Base-by-base conservation (phyloP, 2,113 vertebrate genomes). In the Puma concolor region DNA sequence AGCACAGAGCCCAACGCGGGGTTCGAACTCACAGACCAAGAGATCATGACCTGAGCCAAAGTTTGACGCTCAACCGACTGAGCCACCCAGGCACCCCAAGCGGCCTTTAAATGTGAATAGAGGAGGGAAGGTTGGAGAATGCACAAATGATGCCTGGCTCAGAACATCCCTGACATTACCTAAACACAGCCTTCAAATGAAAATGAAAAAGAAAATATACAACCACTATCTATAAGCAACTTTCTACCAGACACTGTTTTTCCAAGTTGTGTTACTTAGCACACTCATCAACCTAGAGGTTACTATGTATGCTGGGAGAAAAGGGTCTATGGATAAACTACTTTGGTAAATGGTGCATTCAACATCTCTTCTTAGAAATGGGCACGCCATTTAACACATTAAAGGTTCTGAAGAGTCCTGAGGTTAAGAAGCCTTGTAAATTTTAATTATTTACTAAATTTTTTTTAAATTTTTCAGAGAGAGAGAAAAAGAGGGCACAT, bases 161-260 rank as follows among this genome's bases (percentile, higher is more conserved):
- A 86, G 52, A 89, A 89, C 31, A 84, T 83, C 92, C 48, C 85
- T 76, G 66, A 31, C 60, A 93, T 3, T 63, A 38, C 88, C 44
- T 57, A 97, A 83, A 2, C 38, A 83, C 17, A 95, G 33, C 64
- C 82, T 88, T 85, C 41, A 95, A 57, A 83, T 64, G 10, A 94
- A 94, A 92, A 95, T 96, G 41, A 92, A 96, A 60, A 60, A 23
- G 57, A 60, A 96, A 97, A 89, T 77, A 95, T 16, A 92, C 2
- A 97, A 89, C 17, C 17, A 94, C 31, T 38, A 9, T 82, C 25
- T 57, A 66, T 9, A 84, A 96, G 69, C 63, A 97, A 76, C 52
- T 90, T 89, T 93, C 72, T 88, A 88, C 38, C 54, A 97, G 41
- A 94, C 21, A 81, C 71, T 79, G 29, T 7, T 77, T 94, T 81